These are phyloP conservation scores for Epinotia ramella DNA, from an alignment of 2,888 invertebrate species.

Conservation along the genomic window DNA sequence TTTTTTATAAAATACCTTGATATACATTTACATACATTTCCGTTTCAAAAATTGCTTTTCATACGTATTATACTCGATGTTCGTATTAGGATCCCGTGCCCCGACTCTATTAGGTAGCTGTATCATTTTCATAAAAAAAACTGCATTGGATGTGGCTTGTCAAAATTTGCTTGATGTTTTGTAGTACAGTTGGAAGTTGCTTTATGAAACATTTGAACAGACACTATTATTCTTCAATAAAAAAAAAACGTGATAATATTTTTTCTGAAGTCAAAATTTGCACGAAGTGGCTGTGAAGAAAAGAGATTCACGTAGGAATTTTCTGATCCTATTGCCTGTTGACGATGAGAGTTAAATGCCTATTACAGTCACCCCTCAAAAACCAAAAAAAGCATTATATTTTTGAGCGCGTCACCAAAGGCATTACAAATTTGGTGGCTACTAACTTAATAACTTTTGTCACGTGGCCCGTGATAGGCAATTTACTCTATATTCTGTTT, in stretches of 20 bases:
- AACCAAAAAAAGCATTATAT: neutral
- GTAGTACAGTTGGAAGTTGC: constrained; percentile 44
- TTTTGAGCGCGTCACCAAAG: neutral
- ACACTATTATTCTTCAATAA: constrained; percentile 39
- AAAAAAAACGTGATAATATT: constrained; percentile 27
- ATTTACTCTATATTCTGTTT: constrained; percentile 17
- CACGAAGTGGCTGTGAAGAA: constrained; percentile 41
- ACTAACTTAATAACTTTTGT: neutral
- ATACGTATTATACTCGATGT: constrained; percentile 18
- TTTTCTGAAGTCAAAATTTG: constrained; percentile 40
- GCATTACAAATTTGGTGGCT: neutral
- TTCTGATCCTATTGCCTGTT: constrained; percentile 43
- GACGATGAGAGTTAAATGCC: constrained; percentile 23
- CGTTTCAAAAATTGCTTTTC: constrained; percentile 18
- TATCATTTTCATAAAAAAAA: constrained; percentile 43
- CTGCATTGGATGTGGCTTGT: constrained; percentile 46
- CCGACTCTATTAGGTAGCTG: constrained; percentile 39
- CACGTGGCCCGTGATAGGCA: neutral
- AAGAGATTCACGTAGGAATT: constrained; percentile 28
- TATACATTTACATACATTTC: constrained; percentile 17
- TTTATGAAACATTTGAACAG: constrained; percentile 39
- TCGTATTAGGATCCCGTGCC: constrained; percentile 22
- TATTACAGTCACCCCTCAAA: neutral
- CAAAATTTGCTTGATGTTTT: constrained; percentile 46
- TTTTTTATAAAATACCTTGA: constrained; percentile 3